phyloP scores from a whole-genome alignment of 2,888 invertebrate species.

The Penaeus monodon region DNA sequence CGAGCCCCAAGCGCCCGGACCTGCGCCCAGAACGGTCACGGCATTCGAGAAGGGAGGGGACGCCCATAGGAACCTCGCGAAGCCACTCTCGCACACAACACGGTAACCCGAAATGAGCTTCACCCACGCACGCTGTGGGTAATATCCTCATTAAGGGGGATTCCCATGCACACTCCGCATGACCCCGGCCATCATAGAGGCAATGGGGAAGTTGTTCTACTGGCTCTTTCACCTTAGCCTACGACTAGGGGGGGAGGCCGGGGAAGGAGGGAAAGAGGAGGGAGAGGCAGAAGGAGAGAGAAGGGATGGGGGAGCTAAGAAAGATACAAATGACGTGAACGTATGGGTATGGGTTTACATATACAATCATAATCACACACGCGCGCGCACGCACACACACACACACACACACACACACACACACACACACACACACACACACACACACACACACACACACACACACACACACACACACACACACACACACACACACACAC shows the following conservation, averaged over 20 bases:
- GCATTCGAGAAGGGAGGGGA: too few species aligned
- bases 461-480: slow-evolving; percentile 7
- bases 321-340: not conserved
- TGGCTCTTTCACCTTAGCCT: too few species aligned
- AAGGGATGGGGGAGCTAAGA: not conserved
- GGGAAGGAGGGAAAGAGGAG: not conserved
- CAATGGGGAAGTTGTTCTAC: too few species aligned
- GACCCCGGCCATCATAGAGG: too few species aligned
- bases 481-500: not conserved
- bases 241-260: not conserved
- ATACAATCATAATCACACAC: not conserved
- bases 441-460: not conserved
- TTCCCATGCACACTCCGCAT: too few species aligned
- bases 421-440: not conserved
- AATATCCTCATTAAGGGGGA: too few species aligned
- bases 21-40: too few species aligned
- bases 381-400: not conserved
- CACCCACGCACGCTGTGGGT: too few species aligned
- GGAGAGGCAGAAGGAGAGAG: not conserved
- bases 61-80: too few species aligned
- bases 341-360: not conserved
- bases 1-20: too few species aligned
- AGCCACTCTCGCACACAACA: too few species aligned
- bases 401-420: not conserved
- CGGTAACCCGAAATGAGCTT: too few species aligned